phyloP scores from a whole-genome alignment of 2,113 vertebrate genomes.

The Hystrix cristata region DNA sequence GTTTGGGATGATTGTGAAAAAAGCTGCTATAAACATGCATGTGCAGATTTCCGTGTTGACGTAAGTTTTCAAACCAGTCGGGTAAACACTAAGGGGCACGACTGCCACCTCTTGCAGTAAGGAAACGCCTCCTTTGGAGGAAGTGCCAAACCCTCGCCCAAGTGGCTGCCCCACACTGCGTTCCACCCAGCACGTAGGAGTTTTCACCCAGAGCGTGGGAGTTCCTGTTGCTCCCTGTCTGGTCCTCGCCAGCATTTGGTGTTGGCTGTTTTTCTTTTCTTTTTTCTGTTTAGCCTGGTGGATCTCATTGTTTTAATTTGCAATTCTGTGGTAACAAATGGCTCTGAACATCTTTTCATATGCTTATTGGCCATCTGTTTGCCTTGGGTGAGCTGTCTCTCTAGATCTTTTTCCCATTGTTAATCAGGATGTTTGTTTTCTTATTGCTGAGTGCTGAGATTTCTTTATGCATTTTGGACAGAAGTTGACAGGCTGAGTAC shows the following conservation, averaged over 20 bases:
- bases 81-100: background rate
- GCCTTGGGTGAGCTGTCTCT: background rate
- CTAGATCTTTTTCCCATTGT: background rate
- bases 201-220: fast-evolving
- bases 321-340: background rate
- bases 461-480: background rate
- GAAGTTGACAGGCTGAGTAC: background rate
- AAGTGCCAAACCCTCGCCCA: background rate
- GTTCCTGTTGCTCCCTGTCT: fast-evolving
- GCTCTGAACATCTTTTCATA: background rate
- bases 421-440: slow-evolving; percentile 32
- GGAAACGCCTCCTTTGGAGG: background rate
- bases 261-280: background rate
- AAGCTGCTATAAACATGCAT: background rate
- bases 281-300: background rate
- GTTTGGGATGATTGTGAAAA: no score
- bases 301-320: slow-evolving; percentile 16
- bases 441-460: background rate
- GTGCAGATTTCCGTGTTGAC: background rate
- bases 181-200: fast-evolving
- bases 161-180: background rate
- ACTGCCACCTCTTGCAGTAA: background rate
- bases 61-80: background rate
- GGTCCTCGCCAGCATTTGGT: background rate
- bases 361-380: slow-evolving; percentile 6